Conservation (phyloP, 2,797 vertebrate species). For the Artibeus lituratus region DNA sequence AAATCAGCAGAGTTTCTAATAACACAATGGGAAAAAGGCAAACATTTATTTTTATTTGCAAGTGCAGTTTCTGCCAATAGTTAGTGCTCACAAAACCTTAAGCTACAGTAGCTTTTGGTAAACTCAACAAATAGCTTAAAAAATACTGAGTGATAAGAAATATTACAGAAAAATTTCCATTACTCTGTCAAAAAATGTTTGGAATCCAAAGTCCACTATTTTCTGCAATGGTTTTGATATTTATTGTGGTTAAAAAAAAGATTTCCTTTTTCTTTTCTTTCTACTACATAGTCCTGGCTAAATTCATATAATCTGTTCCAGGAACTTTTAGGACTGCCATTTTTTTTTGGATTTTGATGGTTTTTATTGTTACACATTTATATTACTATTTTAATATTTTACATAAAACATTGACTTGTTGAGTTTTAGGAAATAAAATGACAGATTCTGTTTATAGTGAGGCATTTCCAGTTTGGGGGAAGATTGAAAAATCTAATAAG, state of each 20-base stretch:
- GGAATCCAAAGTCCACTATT: slow-evolving; percentile 69
- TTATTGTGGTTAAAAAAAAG: slow-evolving; percentile 48
- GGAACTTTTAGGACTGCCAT: slow-evolving; percentile 72
- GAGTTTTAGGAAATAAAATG: slow-evolving; percentile 59
- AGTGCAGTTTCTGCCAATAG: slow-evolving; percentile 79
- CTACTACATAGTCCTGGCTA: slow-evolving; percentile 51
- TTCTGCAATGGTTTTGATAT: slow-evolving; percentile 75
- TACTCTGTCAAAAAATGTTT: slow-evolving; percentile 77
- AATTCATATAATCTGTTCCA: slow-evolving; percentile 64
- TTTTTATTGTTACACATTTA: slow-evolving; percentile 54
- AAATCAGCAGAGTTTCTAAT: background rate
- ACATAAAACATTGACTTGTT: slow-evolving; percentile 47
- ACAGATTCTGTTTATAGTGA: slow-evolving; percentile 56
- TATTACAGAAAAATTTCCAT: slow-evolving; percentile 80
- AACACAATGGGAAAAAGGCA: slow-evolving; percentile 52
- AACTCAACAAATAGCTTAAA: slow-evolving; percentile 75
- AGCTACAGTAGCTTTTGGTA: slow-evolving; percentile 76
- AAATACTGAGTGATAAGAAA: slow-evolving; percentile 81
- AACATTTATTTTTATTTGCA: slow-evolving; percentile 80
- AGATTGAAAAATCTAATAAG: slow-evolving; percentile 67
- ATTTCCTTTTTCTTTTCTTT: slow-evolving; percentile 45
- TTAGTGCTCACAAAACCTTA: slow-evolving; percentile 75
- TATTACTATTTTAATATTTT: slow-evolving; percentile 47
- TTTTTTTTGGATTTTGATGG: slow-evolving; percentile 50
- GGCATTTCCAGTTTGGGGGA: slow-evolving; percentile 66